Conservation (phyloP, 2,797 vertebrate species). For the Pelodytes ibericus region DNA sequence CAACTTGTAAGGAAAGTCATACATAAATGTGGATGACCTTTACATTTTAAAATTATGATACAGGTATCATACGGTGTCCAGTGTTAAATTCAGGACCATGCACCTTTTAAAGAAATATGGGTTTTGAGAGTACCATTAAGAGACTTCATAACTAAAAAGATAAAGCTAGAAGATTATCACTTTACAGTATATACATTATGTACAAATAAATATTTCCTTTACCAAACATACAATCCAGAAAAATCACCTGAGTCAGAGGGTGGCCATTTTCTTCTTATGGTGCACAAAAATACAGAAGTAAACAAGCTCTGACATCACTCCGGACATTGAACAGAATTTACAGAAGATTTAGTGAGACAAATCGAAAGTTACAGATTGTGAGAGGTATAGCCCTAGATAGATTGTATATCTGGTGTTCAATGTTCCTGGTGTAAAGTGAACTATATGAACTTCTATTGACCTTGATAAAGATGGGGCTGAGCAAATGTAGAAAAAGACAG, state of each 20-base stretch:
- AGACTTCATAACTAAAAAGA: conserved; percentile 4
- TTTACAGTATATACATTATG: conserved; percentile 67
- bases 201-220: conserved; percentile 79
- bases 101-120: not conserved
- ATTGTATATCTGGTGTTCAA: too few species aligned
- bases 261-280: conserved; percentile 61
- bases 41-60: not conserved
- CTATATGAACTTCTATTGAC: too few species aligned
- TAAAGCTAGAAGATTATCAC: not conserved
- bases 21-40: not conserved
- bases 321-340: too few species aligned
- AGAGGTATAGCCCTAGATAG: too few species aligned
- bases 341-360: too few species aligned
- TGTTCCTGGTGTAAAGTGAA: too few species aligned
- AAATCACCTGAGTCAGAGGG: conserved; percentile 80
- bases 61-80: not conserved
- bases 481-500: too few species aligned
- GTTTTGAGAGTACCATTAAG: not conserved
- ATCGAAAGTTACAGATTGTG: too few species aligned
- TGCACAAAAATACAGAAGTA: not conserved
- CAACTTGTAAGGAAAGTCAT: not conserved
- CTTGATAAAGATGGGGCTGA: too few species aligned
- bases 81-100: not conserved
- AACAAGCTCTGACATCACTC: too few species aligned
- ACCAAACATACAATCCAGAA: conserved; percentile 70